phyloP scores from a whole-genome alignment of 2,113 vertebrate genomes.

The Martes martes region DNA sequence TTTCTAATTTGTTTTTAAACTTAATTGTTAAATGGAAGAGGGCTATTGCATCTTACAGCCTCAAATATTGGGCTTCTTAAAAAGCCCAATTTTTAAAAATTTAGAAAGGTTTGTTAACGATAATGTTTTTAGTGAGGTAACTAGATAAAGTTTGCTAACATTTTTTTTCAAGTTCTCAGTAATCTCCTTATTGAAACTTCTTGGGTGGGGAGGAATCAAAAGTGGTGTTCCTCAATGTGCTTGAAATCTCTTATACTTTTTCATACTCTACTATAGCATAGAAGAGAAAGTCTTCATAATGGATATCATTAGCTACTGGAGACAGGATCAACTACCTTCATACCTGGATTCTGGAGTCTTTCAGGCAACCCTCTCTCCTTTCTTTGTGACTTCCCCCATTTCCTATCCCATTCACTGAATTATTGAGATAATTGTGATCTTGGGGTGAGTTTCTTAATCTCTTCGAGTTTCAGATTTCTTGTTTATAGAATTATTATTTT shows the following conservation, averaged over 20 bases:
- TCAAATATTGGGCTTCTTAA: neutral
- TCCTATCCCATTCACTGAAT: neutral
- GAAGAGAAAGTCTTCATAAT: neutral
- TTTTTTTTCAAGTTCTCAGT: neutral
- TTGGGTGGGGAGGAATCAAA: neutral
- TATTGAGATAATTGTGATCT: neutral
- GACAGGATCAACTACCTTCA: neutral
- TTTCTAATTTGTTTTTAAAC: neutral
- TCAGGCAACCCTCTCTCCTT: neutral
- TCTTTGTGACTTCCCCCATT: neutral
- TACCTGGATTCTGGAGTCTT: neutral
- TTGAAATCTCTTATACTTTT: neutral
- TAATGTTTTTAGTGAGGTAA: constrained; percentile 10
- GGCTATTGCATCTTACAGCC: neutral
- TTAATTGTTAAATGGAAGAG: neutral
- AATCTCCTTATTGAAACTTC: neutral
- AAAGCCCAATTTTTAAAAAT: neutral
- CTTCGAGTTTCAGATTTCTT: neutral
- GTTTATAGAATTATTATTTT: neutral
- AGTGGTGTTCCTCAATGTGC: neutral
- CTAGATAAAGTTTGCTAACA: neutral
- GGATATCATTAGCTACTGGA: neutral
- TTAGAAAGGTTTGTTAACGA: neutral
- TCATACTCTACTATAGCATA: neutral
- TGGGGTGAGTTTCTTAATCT: neutral